Evolutionary conservation across 2,797 vertebrate genomes (phyloP).

Genomic region (Loris lydekkerianus): DNA sequence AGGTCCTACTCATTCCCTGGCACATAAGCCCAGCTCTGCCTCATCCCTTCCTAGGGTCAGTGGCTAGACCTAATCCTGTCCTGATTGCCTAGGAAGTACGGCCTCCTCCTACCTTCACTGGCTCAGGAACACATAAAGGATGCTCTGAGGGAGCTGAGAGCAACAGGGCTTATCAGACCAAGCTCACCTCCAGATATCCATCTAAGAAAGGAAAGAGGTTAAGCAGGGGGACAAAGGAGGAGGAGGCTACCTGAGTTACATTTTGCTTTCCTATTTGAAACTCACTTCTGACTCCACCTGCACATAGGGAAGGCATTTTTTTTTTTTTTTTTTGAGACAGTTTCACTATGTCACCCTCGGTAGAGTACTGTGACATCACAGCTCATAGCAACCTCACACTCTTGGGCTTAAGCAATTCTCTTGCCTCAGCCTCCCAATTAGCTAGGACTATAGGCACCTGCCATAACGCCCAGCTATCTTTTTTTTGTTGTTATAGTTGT

Average conservation of each 20-base stretch:
- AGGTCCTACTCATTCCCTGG: neutral
- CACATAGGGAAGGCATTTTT: neutral
- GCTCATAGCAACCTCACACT: too few relatives aligned
- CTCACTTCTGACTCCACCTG: neutral
- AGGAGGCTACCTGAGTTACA: neutral
- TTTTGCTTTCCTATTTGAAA: conserved; percentile 20
- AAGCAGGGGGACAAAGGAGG: neutral
- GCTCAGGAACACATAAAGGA: neutral
- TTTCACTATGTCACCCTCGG: too few relatives aligned
- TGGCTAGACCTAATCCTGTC: neutral
- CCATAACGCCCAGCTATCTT: too few relatives aligned
- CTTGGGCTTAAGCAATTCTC: too few relatives aligned
- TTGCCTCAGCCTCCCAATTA: too few relatives aligned
- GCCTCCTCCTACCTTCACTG: neutral
- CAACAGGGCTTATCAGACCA: neutral
- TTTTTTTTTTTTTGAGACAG: too few relatives aligned
- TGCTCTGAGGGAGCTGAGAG: neutral
- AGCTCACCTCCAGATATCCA: neutral
- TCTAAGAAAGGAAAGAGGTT: neutral
- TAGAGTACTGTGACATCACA: too few relatives aligned
- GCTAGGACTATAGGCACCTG: too few relatives aligned
- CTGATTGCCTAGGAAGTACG: neutral
- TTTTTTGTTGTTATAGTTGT: too few relatives aligned
- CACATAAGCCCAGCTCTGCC: neutral
- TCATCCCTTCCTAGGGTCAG: neutral